phyloP scores from a whole-genome alignment of 2,888 invertebrate species.

The Eurois occulta region DNA sequence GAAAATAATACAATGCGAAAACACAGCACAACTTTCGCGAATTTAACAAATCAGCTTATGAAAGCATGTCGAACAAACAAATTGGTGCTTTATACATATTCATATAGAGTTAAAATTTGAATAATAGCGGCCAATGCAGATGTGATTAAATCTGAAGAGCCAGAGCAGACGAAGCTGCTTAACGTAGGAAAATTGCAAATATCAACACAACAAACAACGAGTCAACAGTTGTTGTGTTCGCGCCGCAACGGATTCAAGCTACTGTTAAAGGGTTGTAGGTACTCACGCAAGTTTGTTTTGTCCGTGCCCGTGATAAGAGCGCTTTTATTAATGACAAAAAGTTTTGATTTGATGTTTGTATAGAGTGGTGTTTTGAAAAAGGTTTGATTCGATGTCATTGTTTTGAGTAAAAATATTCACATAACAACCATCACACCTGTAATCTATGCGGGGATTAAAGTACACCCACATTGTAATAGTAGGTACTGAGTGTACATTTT shows the following conservation, averaged over 20 bases:
- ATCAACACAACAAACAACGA: constrained; percentile 73
- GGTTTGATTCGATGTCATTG: neutral
- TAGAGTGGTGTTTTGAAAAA: neutral
- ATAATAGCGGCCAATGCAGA: constrained; percentile 57
- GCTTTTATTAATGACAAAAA: constrained; percentile 35
- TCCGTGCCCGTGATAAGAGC: constrained; percentile 19
- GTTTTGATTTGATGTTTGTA: constrained; percentile 36
- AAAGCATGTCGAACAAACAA: constrained; percentile 45
- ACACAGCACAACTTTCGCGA: constrained; percentile 43
- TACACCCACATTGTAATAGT: too few species aligned
- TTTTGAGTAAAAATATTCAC: neutral
- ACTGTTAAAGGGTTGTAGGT: constrained; percentile 48
- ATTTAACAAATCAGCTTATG: constrained; percentile 56
- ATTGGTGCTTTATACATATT: constrained; percentile 50
- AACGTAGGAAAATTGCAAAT: constrained; percentile 70
- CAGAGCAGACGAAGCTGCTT: constrained; percentile 64
- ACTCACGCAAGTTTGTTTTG: constrained; percentile 40
- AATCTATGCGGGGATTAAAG: too few species aligned
- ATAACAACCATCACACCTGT: too few species aligned
- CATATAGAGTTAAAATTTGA: constrained; percentile 57
- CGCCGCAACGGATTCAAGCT: constrained; percentile 61
- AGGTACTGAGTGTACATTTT: too few species aligned
- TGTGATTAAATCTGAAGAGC: constrained; percentile 67
- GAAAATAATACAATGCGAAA: constrained; percentile 55
- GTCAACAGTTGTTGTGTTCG: constrained; percentile 68